Evolutionary conservation across 2,888 invertebrate genomes (phyloP).

Genomic region (Rapana venosa): DNA sequence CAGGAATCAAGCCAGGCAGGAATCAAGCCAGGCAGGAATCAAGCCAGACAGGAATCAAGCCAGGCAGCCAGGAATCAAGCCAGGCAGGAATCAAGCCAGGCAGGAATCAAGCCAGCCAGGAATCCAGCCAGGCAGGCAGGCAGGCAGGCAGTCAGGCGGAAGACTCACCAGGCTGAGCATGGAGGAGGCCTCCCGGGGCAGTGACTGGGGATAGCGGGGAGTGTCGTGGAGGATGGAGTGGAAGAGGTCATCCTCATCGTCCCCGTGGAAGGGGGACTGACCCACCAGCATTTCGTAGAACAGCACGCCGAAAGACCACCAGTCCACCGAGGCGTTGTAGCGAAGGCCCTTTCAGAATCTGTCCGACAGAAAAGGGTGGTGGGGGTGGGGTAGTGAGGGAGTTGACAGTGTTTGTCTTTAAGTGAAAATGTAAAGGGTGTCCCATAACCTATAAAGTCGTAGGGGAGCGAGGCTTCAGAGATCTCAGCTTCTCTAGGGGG

Average conservation of each 20-base stretch:
- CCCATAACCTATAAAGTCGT: too few relatives aligned
- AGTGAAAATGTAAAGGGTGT: too few relatives aligned
- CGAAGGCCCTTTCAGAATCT: slow-evolving; percentile 95
- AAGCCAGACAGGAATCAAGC: too few relatives aligned
- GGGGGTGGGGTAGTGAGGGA: too few relatives aligned
- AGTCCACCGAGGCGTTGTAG: slow-evolving; percentile 98
- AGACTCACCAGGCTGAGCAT: slow-evolving; percentile 74
- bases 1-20: too few relatives aligned
- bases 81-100: too few relatives aligned
- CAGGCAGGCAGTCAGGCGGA: background rate
- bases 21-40: too few relatives aligned
- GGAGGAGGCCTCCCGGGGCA: slow-evolving; percentile 88
- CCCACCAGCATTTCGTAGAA: slow-evolving; percentile 99
- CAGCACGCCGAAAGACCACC: slow-evolving; percentile 99
- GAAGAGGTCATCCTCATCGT: slow-evolving; percentile 98
- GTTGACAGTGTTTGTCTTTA: too few relatives aligned
- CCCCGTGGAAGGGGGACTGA: slow-evolving; percentile 98
- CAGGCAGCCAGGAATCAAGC: too few relatives aligned
- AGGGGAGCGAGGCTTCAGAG: too few relatives aligned
- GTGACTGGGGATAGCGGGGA: slow-evolving; percentile 95
- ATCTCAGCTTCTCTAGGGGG: too few relatives aligned
- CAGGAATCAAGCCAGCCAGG: too few relatives aligned
- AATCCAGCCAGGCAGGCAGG: background rate
- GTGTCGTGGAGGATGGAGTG: slow-evolving; percentile 99
- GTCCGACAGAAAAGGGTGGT: background rate